Evolutionary conservation across 2,888 invertebrate species (phyloP), one percentile per base, ranked within the genome.

Genomic region (Megamerina dolium): DNA sequence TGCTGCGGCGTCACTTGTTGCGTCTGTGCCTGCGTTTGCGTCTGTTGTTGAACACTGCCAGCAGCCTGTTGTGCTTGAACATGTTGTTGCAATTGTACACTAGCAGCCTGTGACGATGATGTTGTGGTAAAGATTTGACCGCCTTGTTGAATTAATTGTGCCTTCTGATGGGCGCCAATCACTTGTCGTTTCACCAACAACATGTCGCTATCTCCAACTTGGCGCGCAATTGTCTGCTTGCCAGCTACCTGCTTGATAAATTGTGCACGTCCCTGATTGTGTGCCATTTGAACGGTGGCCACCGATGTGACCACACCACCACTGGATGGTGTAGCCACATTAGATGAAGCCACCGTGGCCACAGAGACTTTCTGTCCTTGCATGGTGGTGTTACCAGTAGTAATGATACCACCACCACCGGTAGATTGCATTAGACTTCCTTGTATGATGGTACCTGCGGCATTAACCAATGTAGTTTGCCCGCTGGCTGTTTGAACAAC

Each of bases 161-260:
- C 66, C 46, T 74, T 74, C 43, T 63, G 71, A 20, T 63, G 63
- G 2, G 63, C 58, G 26, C 63, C 42, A 23, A 70, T 63, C 13
- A 73, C 63, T 44, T 78, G 77, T 4, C 79, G 73, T 53, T 79
- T 79, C 2, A 81, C 68, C 35, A 81, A 55, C 4, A 78, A 44
- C 74, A 82, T 76, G 55, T 82, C 81, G 9, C 45, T 49, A 29
- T 79, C 79, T 0, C 77, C 75, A 18, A 79, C 73, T 37, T 77
- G 73, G 1, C 76, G 69, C 2, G 74, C 63, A 3, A 76, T 62
- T 0, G 73, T 66, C 52, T 75, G 75, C 49, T 76, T 76, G 4
- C 60, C 65, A 4, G 48, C 46, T 2, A 54, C 52, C 49, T 72
- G 72, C 52, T 72, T 72, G 20, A 72, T 70, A 21, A 72, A 71